These are phyloP conservation scores for Cydia splendana DNA, from an alignment of 1,140 invertebrate species.

Conservation along the genomic window DNA sequence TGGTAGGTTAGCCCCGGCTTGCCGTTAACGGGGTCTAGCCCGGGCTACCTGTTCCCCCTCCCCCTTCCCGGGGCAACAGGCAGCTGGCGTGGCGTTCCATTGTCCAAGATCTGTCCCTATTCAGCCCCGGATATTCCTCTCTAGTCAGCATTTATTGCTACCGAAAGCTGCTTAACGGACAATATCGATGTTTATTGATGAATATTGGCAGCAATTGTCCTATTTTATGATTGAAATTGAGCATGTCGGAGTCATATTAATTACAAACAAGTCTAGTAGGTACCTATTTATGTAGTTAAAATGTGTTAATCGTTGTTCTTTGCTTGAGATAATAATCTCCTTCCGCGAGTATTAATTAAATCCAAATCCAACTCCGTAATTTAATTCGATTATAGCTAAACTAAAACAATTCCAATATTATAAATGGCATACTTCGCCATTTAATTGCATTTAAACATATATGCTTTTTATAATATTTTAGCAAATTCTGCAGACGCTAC, in stretches of 20 bases:
- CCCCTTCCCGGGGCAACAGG: constrained; percentile 1
- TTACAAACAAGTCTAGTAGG: background rate
- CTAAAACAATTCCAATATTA: no score
- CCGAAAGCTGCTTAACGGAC: background rate
- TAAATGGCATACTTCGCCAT: no score
- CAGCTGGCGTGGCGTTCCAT: constrained; percentile 20
- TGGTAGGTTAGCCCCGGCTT: background rate
- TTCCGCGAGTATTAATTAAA: background rate
- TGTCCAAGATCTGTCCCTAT: background rate
- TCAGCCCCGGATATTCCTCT: background rate
- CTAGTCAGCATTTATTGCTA: background rate
- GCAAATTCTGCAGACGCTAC: no score
- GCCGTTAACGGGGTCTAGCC: background rate
- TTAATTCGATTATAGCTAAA: no score
- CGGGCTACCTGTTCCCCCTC: background rate
- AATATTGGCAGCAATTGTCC: background rate
- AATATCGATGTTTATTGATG: background rate
- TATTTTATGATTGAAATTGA: background rate
- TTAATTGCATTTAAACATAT: no score
- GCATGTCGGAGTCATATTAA: background rate
- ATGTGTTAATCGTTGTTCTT: background rate
- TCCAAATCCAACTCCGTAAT: background rate
- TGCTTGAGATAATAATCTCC: background rate
- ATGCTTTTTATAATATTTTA: no score
- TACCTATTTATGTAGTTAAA: background rate